phyloP scores from a whole-genome alignment of 2,888 invertebrate species.

The Pachycephus smyrnensis region DNA sequence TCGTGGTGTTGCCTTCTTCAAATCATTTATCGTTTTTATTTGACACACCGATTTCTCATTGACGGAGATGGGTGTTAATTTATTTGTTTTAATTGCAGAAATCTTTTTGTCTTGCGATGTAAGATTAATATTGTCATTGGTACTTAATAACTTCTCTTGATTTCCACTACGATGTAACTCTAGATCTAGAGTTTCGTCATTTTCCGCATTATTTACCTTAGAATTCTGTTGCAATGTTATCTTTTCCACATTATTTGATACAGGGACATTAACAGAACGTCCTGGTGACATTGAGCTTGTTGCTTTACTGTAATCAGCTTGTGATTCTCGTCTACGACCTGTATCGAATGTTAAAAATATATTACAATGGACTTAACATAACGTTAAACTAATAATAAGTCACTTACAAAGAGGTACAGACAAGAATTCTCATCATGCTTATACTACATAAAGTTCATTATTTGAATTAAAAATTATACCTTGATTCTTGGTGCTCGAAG shows the following conservation, averaged over 20 bases:
- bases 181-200: background rate
- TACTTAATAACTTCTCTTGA: background rate
- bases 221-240: background rate
- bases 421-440: background rate
- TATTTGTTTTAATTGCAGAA: background rate
- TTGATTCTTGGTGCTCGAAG: background rate
- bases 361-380: background rate
- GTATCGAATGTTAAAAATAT: background rate
- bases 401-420: background rate
- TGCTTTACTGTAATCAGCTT: background rate
- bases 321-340: background rate
- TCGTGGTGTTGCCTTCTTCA: conserved; percentile 59
- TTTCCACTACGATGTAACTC: background rate
- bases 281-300: background rate
- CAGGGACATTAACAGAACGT: background rate
- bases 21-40: conserved; percentile 58
- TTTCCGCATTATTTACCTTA: background rate
- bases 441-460: background rate
- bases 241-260: background rate
- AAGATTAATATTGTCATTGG: background rate
- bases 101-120: background rate
- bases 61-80: background rate
- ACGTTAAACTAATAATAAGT: background rate
- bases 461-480: background rate
- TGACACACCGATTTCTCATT: conserved; percentile 28